Percentiles rank a stretch among this genome's conserved stretches.
Evolutionary conservation across 2,113 vertebrate species (phyloP).

Genomic region (Pluvialis apricaria): DNA sequence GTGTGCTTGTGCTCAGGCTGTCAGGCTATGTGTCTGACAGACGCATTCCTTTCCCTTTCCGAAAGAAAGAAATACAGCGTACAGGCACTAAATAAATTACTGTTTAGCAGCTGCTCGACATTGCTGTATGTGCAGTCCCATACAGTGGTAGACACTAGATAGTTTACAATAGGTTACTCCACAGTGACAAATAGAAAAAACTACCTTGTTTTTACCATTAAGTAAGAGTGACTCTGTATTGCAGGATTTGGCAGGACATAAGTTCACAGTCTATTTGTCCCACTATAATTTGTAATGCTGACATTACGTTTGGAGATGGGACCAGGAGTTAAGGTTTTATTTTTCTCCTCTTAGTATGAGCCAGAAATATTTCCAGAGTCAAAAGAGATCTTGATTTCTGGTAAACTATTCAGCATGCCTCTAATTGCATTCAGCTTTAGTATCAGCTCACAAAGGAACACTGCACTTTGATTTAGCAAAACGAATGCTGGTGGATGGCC

Average conservation of each 20-base stretch:
- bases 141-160: not conserved
- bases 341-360: not conserved
- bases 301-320: not conserved
- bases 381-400: not conserved
- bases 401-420: not conserved
- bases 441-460: slow-evolving; percentile 10
- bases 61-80: not conserved
- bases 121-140: not conserved
- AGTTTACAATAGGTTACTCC: not conserved
- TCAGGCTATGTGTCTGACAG: not conserved
- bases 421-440: slow-evolving; percentile 33
- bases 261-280: not conserved
- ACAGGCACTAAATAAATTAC: not conserved
- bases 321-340: not conserved
- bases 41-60: not conserved
- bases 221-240: not conserved
- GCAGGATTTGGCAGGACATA: not conserved
- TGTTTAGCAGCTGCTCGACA: not conserved
- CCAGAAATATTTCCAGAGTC: slow-evolving; percentile 5
- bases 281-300: not conserved
- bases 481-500: slow-evolving; percentile 10
- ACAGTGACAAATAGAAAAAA: not conserved
- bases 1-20: not conserved
- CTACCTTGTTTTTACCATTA: not conserved
- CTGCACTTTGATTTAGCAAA: slow-evolving; percentile 39